Evolutionary conservation across 2,888 invertebrate species (phyloP).

Genomic region (Drosophila rubida): DNA sequence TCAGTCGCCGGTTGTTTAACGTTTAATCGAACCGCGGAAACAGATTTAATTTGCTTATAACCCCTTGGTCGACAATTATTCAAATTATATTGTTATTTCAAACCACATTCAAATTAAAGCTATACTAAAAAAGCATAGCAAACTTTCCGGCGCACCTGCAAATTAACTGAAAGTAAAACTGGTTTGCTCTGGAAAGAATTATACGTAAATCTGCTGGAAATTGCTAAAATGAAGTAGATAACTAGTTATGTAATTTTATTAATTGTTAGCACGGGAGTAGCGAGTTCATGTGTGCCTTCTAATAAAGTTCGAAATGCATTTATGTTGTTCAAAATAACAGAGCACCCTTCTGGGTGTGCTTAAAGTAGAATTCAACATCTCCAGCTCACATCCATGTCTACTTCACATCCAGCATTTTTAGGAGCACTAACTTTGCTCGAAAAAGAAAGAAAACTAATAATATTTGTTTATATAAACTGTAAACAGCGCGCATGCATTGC

Average conservation of each 20-base stretch:
- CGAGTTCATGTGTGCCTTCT: neutral
- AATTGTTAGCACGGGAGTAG: conserved; percentile 3
- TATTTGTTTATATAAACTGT: neutral
- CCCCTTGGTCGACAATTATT: neutral
- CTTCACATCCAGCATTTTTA: neutral
- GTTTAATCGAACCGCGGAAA: conserved; percentile 39
- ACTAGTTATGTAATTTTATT: neutral
- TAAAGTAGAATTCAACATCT: neutral
- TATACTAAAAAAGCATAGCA: neutral
- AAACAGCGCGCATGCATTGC: conserved; percentile 1
- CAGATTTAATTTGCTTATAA: neutral
- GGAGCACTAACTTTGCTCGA: neutral
- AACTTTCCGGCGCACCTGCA: neutral
- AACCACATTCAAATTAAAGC: neutral
- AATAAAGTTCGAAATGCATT: neutral
- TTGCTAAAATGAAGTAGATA: neutral
- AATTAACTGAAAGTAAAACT: conserved; percentile 1
- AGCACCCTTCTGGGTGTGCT: conserved; percentile 1
- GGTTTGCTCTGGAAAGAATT: neutral
- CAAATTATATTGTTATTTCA: neutral
- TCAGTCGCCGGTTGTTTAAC: conserved; percentile 14
- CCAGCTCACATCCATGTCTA: neutral
- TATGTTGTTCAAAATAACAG: neutral
- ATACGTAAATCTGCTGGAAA: neutral
- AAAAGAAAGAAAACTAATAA: neutral